phyloP scores from a whole-genome alignment of 2,113 vertebrate genomes.

The Rattus norvegicus region GRCr8 NC_086020.1:12428501-12429000 shows the following conservation, averaged over 20 bases:
- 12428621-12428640: background rate
- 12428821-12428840: background rate
- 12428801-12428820: background rate
- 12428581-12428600: constrained; percentile 2
- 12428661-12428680: background rate
- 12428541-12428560: constrained; percentile 69
- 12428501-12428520: constrained; percentile 66
- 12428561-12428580: constrained; percentile 19
- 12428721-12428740: background rate
- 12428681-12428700: background rate
- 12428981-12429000: background rate
- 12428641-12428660: background rate
- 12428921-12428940: background rate
- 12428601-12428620: background rate
- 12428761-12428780: background rate
- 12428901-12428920: constrained; percentile 16
- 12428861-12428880: background rate
- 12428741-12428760: background rate
- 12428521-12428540: constrained; percentile 67
- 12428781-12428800: constrained; percentile 8
- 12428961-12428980: background rate
- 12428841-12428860: background rate
- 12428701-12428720: background rate
- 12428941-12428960: background rate
- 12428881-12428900: background rate